Percentiles rank a stretch among this genome's conserved stretches.
Evolutionary conservation across 2,113 vertebrate species (phyloP).

Genomic region (Oreochromis aureus): DNA sequence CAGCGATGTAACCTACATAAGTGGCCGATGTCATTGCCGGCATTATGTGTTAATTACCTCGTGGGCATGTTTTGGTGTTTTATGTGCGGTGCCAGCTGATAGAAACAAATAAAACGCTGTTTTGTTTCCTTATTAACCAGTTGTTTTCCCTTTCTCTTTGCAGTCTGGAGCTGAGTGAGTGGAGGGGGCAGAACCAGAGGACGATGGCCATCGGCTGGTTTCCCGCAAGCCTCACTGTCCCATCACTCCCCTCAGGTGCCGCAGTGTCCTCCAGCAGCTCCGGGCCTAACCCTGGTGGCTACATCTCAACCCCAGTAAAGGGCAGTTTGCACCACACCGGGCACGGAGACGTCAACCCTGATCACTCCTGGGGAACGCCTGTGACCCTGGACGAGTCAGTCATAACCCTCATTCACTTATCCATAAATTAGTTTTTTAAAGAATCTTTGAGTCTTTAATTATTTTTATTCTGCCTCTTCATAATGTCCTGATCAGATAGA

Average conservation of each 20-base stretch:
- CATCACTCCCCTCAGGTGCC: neutral
- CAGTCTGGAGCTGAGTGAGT: constrained; percentile 76
- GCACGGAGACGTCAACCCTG: constrained; percentile 62
- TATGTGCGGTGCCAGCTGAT: neutral
- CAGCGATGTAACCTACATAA: neutral
- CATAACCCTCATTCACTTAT: neutral
- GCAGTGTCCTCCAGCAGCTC: neutral
- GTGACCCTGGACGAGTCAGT: constrained; percentile 70
- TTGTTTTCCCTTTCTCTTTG: neutral
- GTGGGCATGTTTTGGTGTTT: neutral
- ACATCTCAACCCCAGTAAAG: constrained; percentile 69
- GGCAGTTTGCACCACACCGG: constrained; percentile 66
- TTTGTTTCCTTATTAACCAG: neutral
- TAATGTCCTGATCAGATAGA: neutral
- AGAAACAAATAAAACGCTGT: neutral
- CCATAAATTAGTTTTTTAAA: rapidly evolving
- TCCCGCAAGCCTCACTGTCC: constrained; percentile 56
- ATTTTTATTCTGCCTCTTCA: neutral
- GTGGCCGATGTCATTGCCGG: neutral
- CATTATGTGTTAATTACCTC: neutral
- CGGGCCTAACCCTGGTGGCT: neutral
- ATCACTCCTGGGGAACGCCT: constrained; percentile 57
- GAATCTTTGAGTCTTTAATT: neutral
- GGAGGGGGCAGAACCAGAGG: constrained; percentile 84
- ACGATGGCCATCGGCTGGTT: constrained; percentile 78